Evolutionary conservation across 2,113 vertebrate genomes (phyloP), one percentile per base, ranked within the genome.

Genomic region (Neotoma lepida): DNA sequence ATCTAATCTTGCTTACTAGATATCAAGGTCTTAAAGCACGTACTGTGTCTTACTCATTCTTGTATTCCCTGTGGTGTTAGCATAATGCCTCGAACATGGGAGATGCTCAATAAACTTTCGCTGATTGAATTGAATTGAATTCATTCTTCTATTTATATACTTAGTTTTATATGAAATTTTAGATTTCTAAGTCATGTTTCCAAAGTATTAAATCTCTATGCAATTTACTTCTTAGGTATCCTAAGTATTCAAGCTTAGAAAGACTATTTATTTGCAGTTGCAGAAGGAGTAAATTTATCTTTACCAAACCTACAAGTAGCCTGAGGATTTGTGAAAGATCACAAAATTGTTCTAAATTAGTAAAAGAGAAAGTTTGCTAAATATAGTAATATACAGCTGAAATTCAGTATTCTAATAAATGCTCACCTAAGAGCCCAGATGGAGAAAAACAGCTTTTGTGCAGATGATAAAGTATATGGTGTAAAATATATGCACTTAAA

Each of bases 81-180:
- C 96, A 58, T 96, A 81, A 93, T 89, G 51, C 15, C 44, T 85
- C 89, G 41, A 94, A 94, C 51, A 80, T 93, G 44, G 41, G 88
- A 92, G 56, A 88, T 96, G 35, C 44, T 89, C 56, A 87, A 20
- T 94, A 96, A 96, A 82, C 61, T 91, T 95, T 95, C 85, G 41
- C 49, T 93, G 87, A 89, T 92, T 92, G 63, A 95, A 95, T 70
- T 94, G 41, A 90, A 88, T 89, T 94, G 46, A 94, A 93, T 87
- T 87, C 92, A 61, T 90, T 91, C 56, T 95, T 49, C 73, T 91
- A 76, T 95, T 94, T 95, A 89, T 89, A 80, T 89, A 46, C 56
- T 93, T 88, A 39, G 26, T 89, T 95, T 95, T 90, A 90, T 86
- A 91, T 96, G 80, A 94, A 91, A 81, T 96, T 96, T 96, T 81